phyloP scores from a whole-genome alignment of 2,113 vertebrate species.

The Zosterops borbonicus region DNA sequence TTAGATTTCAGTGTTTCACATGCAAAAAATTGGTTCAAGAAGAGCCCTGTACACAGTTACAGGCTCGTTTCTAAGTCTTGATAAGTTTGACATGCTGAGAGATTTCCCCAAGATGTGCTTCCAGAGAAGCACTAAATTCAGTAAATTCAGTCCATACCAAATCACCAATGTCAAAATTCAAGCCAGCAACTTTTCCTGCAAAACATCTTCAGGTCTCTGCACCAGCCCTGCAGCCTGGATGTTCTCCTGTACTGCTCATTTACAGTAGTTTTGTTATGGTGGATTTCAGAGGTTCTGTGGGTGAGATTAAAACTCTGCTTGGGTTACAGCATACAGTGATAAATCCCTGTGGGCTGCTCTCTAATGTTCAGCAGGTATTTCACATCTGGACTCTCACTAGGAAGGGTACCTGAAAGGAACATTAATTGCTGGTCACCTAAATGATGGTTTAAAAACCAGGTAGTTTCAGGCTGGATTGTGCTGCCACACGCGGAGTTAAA shows the following conservation, averaged over 20 bases:
- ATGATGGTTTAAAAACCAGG: background rate
- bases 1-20: background rate
- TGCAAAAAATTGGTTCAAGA: background rate
- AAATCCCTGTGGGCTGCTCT: background rate
- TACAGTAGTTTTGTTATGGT: background rate
- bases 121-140: background rate
- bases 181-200: background rate
- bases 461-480: background rate
- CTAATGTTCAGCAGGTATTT: background rate
- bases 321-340: background rate
- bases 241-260: background rate
- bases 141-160: background rate
- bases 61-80: background rate
- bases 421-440: background rate
- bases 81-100: background rate
- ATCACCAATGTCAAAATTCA: background rate
- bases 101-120: background rate
- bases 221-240: background rate
- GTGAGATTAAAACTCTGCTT: background rate
- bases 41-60: background rate
- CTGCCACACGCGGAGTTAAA: background rate
- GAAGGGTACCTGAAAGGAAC: background rate
- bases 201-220: background rate
- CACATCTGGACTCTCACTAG: background rate
- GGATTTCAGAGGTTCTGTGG: background rate